Evolutionary conservation across 2,113 vertebrate species (phyloP), one percentile per base, ranked within the genome.

Genomic region (Stegostoma tigrinum): DNA sequence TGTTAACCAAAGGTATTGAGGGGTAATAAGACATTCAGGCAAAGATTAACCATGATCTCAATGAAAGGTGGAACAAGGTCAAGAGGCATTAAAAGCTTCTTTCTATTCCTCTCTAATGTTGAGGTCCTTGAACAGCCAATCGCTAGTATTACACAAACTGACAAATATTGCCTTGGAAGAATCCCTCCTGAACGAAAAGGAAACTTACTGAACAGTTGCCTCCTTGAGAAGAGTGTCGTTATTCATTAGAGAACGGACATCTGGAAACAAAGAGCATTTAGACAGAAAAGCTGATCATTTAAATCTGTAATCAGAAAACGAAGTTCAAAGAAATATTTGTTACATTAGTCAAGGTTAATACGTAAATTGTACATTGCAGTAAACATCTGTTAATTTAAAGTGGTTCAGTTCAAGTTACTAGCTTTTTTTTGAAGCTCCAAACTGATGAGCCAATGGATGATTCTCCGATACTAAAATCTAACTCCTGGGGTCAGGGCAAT

Each of bases 161-260:
- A 64, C 34, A 34, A 14, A 2, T 14, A 64, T 1, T 55, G 55
- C 27, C 34, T 30, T n/a, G 61, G 27, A 91, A 64, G 64, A 52
- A 14, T 5, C 30, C 34, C 38, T 55, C 30, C 3, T 87, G 30
- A 42, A 23, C 68, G 27, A 68, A 70, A 21, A 91, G n/a, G 17
- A 83, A 23, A 98, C 98, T 98, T 96, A 99, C 99, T 99, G 98
- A 93, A 98, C 98, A n/a, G 98, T 98, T 91, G 98, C 98, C 98
- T 99, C 98, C 98, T 98, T 98, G 98, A 99, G 99, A 96, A 99
- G 98, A 97, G 98, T 98, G 97, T 99, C 99, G 97, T 99, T 99
- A 97, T 98, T 99, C 96, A 99, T 98, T 96, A 99, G 97, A 96
- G 98, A 97, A 96, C 98, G 98, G 96, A 99, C 98, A 98, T 99